Base-by-base conservation (phyloP, 2,113 vertebrate genomes). In the Manacus vitellinus region DNA sequence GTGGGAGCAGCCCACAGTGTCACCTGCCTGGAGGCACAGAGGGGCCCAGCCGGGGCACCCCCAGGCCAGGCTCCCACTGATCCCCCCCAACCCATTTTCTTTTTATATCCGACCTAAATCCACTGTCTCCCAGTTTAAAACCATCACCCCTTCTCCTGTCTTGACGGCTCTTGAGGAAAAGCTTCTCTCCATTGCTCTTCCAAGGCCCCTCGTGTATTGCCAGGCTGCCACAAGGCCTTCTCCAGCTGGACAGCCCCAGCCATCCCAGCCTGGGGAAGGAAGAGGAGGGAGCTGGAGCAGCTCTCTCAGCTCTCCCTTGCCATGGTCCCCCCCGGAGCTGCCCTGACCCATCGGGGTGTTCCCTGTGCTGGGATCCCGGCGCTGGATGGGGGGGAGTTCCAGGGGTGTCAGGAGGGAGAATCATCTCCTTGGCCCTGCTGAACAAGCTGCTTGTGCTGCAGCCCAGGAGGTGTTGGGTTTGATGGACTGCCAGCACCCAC, bases 381-480 rank as follows among this genome's bases (percentile, higher is more conserved):
- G 12, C 8, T 51, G 84, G 61, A 15, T 1, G 2, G 14, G 14
- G 1, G 2, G 22, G 43, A 8, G 20, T 59, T 24, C 19, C 2
- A 2, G 33, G 10, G 27, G 12, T 4, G 6, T 2, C 1, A 1
- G 12, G 18, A 25, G 30, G 15, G 2, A 23, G n/a, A 20, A 23
- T 9, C 68, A 9, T 1, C n/a, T 25, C 63, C 78, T 39, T 27
- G 6, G 5, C 10, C 44, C 39, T 70, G 49, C 52, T 49, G 39
- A 12, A 1, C 44, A 1, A 0, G 12, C 22, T 6, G 46, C 46
- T 10, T 2, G 28, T 2, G 24, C 3, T 4, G 21, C 65, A 44
- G 65, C 44, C 16, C 66, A 1, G 51, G 44, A 63, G 6, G 1
- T 0, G 30, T 3, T 4, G 55, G 31, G 10, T 30, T 43, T 44